These are phyloP conservation scores for Scleropages formosus DNA, from an alignment of 2,797 vertebrate species.

Conservation along the genomic window DNA sequence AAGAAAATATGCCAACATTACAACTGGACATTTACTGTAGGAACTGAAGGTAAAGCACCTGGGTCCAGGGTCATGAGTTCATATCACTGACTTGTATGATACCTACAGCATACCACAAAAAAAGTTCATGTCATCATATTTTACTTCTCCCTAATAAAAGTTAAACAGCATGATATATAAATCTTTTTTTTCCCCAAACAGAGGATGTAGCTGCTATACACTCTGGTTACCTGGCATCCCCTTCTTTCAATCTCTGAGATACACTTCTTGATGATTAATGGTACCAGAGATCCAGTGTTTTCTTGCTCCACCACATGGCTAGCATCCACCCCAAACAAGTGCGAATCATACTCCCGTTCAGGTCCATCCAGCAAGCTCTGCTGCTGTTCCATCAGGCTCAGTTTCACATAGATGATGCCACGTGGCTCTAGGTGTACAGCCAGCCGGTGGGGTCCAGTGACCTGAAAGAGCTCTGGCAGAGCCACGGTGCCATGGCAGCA, in stretches of 20 bases:
- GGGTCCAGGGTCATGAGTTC: too few relatives aligned
- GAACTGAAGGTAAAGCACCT: too few relatives aligned
- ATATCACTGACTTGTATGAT: too few relatives aligned
- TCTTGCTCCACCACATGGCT: slow-evolving; percentile 87
- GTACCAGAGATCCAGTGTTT: slow-evolving; percentile 82
- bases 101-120: too few relatives aligned
- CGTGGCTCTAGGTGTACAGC: slow-evolving; percentile 91
- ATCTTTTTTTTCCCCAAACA: neutral
- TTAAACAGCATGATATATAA: slow-evolving; percentile 16
- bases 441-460: slow-evolving; percentile 83
- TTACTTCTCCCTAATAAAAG: neutral
- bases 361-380: slow-evolving; percentile 82
- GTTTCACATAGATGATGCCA: slow-evolving; percentile 92
- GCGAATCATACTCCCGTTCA: slow-evolving; percentile 67
- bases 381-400: slow-evolving; percentile 92
- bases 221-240: slow-evolving; percentile 87
- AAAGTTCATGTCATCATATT: too few relatives aligned
- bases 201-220: too few relatives aligned
- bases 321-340: slow-evolving; percentile 88
- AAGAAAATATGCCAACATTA: too few relatives aligned
- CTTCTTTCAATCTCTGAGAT: slow-evolving; percentile 92
- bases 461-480: slow-evolving; percentile 86
- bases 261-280: slow-evolving; percentile 89
- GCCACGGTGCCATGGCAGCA: slow-evolving; percentile 92
- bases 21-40: too few relatives aligned